Base-by-base conservation (phyloP, 2,888 invertebrate species). In the Ormyrus nitidulus region DNA sequence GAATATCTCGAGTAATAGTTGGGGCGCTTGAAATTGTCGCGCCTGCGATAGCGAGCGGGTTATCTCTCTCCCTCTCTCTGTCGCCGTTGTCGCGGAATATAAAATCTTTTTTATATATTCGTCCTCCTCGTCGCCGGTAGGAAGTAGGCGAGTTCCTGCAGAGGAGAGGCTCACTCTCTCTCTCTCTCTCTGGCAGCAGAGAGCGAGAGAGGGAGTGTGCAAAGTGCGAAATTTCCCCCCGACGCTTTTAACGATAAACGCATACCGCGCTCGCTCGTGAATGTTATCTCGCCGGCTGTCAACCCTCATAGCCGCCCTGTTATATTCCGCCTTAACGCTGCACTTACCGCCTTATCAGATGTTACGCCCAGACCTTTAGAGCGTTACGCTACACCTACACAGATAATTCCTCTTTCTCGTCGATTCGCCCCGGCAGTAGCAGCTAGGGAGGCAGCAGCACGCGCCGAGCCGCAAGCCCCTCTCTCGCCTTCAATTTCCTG, bases 211-310 rank as follows among this genome's bases (percentile, higher is more conserved):
- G 34, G 3, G 34, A 34, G 34, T 34, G 66, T 11, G 81, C 81
- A 84, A 84, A 84, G 85, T 85, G 83, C 84, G 83, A 86, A 86
- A 86, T 85, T 86, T 85, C 83, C 82, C 34, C 81, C 83, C 82
- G 85, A 83, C 84, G 84, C 86, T 85, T 85, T 86, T 85, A 86
- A 85, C 85, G 86, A 86, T 87, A 85, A 85, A 85, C 79, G 84
- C 83, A 56, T 61, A 34, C 34, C 51, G 81, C 62, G 80, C 44
- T 9, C 48, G 44, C 76, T 82, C 80, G 82, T 83, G 84, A 85
- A 85, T 84, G 84, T 85, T 86, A 86, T 86, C 86, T 83, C 79
- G 65, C 53, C 64, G 75, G 83, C 84, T 85, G 84, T 86, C 86
- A 84, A 83, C 83, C 83, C 82, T 84, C 83, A 82, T 83, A 83